Evolutionary conservation across 2,888 invertebrate genomes (phyloP), one percentile per base, ranked within the genome.

Genomic region (Lasioglossum morio): DNA sequence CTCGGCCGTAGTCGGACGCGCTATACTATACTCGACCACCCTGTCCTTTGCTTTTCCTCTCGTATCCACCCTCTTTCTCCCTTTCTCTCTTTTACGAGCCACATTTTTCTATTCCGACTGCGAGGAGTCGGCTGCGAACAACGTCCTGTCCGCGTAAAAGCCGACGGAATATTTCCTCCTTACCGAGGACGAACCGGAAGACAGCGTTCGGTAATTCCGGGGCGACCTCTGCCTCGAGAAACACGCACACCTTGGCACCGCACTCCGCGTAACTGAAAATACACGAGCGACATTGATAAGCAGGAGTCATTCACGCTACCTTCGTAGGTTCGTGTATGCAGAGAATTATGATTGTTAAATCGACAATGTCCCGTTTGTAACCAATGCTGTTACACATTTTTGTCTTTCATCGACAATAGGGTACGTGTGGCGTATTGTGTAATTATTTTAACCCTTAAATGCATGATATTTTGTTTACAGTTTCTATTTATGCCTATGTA

Each of bases 81-180:
- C 43, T 46, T 69, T 14, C 53, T 43, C 30, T 46, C 4, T 69
- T 80, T 85, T 74, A 79, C 76, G 84, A 84, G 60, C 60, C 2
- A 66, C 46, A 78, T 85, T 79, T 84, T 79, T 83, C 75, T 69
- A 72, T 40, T 48, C 40, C 66, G 72, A 43, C 72, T 43, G 63
- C 63, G 30, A 57, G n/a, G 30, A 16, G 63, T 63, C 27, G 34
- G 78, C 48, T 23, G 37, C 40, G 53, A 53, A 40, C 57, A 70
- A 37, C 70, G 16, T 53, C 48, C 70, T 48, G 73, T 14, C 46
- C n/a, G 43, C 73, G 72, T 40, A n/a, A 69, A 75, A 66, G 43
- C 43, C 80, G 37, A 53, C 16, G 30, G 81, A 57, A 76, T 81
- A 70, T 69, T 43, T 81, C 27, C 53, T 43, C 48, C 69, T 70